These are phyloP conservation scores for Himalopsyche phryganea DNA, from an alignment of 1,140 invertebrate species.

Conservation along the genomic window DNA sequence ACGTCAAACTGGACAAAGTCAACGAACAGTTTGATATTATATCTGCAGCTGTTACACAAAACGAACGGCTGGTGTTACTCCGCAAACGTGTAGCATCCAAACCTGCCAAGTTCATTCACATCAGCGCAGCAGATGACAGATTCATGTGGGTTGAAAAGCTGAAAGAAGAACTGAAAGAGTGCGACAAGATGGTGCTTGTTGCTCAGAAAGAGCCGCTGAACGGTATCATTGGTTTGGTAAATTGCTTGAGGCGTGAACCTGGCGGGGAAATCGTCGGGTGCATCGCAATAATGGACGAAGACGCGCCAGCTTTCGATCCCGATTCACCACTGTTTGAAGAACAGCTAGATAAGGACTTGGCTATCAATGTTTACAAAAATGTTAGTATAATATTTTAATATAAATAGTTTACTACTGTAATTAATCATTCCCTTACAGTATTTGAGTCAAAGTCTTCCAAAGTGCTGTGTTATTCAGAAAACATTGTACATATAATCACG, in stretches of 20 bases:
- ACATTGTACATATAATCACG: not conserved
- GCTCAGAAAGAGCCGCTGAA: constrained; percentile 61
- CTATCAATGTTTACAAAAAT: constrained; percentile 75
- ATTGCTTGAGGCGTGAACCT: constrained; percentile 69
- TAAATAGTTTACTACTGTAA: too few relatives aligned
- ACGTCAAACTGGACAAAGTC: constrained; percentile 36
- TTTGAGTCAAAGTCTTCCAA: too few relatives aligned
- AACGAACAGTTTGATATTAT: constrained; percentile 45
- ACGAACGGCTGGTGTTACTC: constrained; percentile 47
- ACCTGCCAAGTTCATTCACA: constrained; percentile 45
- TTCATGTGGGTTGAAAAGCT: constrained; percentile 47
- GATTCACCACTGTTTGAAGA: constrained; percentile 61
- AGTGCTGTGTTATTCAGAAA: too few relatives aligned
- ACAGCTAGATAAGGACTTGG: constrained; percentile 69
- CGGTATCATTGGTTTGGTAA: constrained; percentile 82
- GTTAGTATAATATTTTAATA: constrained; percentile 38
- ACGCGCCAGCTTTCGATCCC: constrained; percentile 63
- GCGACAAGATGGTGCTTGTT: constrained; percentile 56
- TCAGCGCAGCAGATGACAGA: constrained; percentile 38
- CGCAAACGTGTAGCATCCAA: constrained; percentile 43
- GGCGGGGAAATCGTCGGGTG: constrained; percentile 60
- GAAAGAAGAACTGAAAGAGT: constrained; percentile 55
- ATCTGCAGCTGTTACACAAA: constrained; percentile 42
- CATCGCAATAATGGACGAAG: constrained; percentile 62
- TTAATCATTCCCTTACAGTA: too few relatives aligned